Conservation (phyloP, 2,888 invertebrate species). For the Rhyacophila evoluta region DNA sequence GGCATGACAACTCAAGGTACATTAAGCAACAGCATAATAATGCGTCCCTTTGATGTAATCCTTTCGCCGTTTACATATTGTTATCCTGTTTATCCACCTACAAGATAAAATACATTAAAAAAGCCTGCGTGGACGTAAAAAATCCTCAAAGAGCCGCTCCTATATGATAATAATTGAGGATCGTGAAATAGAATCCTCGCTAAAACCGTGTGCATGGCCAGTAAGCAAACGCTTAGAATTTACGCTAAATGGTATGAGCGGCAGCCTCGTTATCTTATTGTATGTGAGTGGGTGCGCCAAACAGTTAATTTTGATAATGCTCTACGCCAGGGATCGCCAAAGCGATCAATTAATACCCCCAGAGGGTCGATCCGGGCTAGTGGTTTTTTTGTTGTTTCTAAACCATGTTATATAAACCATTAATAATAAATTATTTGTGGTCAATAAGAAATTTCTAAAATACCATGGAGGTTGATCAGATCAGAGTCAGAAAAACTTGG, state of each 20-base stretch:
- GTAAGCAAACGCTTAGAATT: not conserved
- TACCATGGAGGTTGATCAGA: too few relatives aligned
- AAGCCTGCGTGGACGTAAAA: not conserved
- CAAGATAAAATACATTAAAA: not conserved
- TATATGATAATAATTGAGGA: not conserved
- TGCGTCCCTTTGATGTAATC: not conserved
- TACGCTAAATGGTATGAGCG: not conserved
- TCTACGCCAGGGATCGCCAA: not conserved
- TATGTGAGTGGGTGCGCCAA: conserved; percentile 7
- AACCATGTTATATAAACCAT: too few relatives aligned
- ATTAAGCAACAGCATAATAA: too few relatives aligned
- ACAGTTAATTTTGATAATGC: conserved; percentile 7
- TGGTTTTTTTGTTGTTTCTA: too few relatives aligned
- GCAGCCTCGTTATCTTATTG: not conserved
- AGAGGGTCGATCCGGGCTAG: too few relatives aligned
- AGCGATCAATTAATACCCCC: too few relatives aligned
- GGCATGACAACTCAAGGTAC: too few relatives aligned
- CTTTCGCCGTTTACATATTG: not conserved
- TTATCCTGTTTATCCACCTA: not conserved
- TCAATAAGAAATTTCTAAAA: too few relatives aligned
- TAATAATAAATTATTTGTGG: too few relatives aligned
- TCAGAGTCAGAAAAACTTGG: too few relatives aligned
- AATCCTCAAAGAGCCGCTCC: conserved; percentile 8
- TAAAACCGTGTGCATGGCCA: not conserved
- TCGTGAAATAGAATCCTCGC: not conserved